Percentiles rank a stretch among this genome's conserved stretches.
Conservation (phyloP, 2,888 invertebrate species). For the Eristalis arbustorum region DNA sequence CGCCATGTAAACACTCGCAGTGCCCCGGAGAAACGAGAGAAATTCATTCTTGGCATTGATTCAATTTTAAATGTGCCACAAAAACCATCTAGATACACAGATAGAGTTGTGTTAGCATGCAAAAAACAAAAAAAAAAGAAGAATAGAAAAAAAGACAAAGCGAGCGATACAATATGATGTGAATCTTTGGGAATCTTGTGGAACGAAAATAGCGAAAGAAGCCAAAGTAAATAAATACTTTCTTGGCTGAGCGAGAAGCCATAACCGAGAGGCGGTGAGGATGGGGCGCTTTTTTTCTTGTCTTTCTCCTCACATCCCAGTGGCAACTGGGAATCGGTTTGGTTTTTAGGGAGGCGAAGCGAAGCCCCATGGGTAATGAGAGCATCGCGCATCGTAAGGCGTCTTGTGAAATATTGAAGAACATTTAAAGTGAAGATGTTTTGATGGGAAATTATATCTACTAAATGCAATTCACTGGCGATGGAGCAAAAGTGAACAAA, state of each 20-base stretch:
- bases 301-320: neutral
- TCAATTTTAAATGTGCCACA: slow-evolving; percentile 56
- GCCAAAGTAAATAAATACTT: slow-evolving; percentile 4
- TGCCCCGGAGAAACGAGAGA: neutral
- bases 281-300: neutral
- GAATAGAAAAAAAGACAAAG: neutral
- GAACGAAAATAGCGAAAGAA: slow-evolving; percentile 33
- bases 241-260: neutral
- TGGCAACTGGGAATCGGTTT: neutral
- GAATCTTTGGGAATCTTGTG: neutral
- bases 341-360: neutral
- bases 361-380: neutral
- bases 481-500: neutral
- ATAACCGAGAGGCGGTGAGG: neutral
- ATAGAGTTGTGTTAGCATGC: neutral
- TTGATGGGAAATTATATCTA: neutral
- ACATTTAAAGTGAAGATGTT: neutral
- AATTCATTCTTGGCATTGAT: slow-evolving; percentile 37
- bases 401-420: neutral
- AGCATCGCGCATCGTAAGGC: neutral
- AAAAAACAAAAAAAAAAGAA: neutral
- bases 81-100: slow-evolving; percentile 15
- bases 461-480: neutral
- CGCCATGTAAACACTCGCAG: neutral
- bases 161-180: neutral